These are phyloP conservation scores for Agrotis segetum DNA, from an alignment of 2,888 invertebrate species.

Conservation along the genomic window DNA sequence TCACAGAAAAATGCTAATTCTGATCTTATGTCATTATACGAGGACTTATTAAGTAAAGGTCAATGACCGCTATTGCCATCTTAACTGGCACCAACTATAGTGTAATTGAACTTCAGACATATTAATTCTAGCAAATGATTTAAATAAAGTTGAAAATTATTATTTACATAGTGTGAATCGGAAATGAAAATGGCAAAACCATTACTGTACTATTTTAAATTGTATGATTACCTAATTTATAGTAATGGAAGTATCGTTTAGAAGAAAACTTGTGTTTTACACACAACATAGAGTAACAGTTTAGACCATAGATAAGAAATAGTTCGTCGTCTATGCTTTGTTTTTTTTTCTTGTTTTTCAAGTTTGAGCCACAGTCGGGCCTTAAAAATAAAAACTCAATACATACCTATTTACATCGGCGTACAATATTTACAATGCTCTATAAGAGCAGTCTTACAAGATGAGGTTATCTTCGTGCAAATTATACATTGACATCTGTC, in stretches of 20 bases:
- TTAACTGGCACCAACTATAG: too few species aligned
- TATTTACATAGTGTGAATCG: slow-evolving; percentile 15
- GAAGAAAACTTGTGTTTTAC: not conserved
- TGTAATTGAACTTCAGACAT: too few species aligned
- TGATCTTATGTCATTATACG: too few species aligned
- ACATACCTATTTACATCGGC: slow-evolving; percentile 57
- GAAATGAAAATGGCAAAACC: slow-evolving; percentile 1
- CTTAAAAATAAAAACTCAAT: slow-evolving; percentile 35
- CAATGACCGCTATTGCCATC: too few species aligned
- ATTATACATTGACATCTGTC: slow-evolving; percentile 48
- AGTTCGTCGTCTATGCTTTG: not conserved
- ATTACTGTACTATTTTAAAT: slow-evolving; percentile 1
- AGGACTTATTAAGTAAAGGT: too few species aligned
- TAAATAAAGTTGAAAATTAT: slow-evolving; percentile 3
- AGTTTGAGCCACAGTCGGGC: slow-evolving; percentile 20
- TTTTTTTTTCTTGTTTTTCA: not conserved
- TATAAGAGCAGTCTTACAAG: slow-evolving; percentile 71
- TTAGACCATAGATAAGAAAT: not conserved
- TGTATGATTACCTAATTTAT: not conserved
- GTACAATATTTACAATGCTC: slow-evolving; percentile 72
- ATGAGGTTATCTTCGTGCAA: slow-evolving; percentile 58
- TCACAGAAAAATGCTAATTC: too few species aligned
- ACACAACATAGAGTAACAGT: not conserved
- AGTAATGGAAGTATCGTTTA: not conserved
- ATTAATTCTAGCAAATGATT: not conserved